These are phyloP conservation scores for Cardinalis cardinalis DNA, from an alignment of 2,113 vertebrate genomes.

Conservation along the genomic window DNA sequence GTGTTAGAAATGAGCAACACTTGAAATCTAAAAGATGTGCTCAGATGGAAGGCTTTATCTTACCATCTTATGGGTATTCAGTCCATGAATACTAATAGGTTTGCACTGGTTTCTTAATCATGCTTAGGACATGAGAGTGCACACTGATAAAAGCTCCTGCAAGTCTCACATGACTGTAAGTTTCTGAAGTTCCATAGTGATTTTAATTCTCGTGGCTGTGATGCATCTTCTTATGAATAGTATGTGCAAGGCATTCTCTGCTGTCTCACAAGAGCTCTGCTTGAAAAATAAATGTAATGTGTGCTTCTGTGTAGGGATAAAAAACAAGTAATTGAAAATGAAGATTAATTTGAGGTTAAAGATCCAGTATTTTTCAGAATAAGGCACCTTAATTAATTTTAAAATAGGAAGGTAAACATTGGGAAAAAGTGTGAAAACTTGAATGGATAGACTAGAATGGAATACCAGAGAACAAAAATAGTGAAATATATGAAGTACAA, in stretches of 20 bases:
- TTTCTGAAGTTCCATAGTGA: conserved; percentile 32
- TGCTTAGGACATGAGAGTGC: conserved; percentile 27
- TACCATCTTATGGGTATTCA: background rate
- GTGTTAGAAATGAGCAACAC: conserved; percentile 30
- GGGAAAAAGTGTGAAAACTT: conserved; percentile 6
- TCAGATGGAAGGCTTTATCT: conserved; percentile 8
- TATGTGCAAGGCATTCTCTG: background rate
- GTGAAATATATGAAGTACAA: conserved; percentile 29
- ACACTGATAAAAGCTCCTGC: conserved; percentile 2
- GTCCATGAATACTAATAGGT: conserved; percentile 25
- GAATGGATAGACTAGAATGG: conserved; percentile 21
- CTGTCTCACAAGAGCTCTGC: background rate
- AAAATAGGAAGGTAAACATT: background rate
- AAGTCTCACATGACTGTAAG: conserved; percentile 2
- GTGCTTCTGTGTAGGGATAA: background rate
- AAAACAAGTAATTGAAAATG: conserved; percentile 14
- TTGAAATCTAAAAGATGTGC: conserved; percentile 37
- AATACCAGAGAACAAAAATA: background rate
- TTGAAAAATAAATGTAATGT: background rate
- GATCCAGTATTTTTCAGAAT: conserved; percentile 27
- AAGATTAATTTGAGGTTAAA: conserved; percentile 14
- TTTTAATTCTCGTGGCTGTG: conserved; percentile 27
- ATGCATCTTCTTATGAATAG: background rate
- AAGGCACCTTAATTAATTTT: conserved; percentile 27
- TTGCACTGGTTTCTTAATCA: conserved; percentile 50